Base-by-base conservation (phyloP, 2,113 vertebrate species). In the Agapornis roseicollis region DNA sequence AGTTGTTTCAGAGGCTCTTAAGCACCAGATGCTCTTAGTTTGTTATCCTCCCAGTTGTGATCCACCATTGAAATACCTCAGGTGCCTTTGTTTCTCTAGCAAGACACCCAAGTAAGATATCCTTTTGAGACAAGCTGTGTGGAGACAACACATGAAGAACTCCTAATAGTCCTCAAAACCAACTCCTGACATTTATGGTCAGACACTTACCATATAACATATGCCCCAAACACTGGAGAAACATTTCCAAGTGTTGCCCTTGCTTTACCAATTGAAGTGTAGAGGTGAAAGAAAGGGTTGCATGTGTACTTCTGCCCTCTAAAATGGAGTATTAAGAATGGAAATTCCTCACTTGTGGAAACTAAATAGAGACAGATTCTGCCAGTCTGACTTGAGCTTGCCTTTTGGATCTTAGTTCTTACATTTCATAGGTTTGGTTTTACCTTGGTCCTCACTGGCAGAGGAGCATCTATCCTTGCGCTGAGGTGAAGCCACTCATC, bases 61-160 rank as follows among this genome's bases (percentile, higher is more conserved):
- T 14, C 35, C n/a, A 35, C 49, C 29, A 10, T 10, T 35, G 70
- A 55, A 58, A 11, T 17, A 33, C 17, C 66, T 74, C 70, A 44
- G 25, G 27, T 44, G 17, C 27, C 42, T 82, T 27, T 41, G 3
- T 46, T 72, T 55, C 72, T 70, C 37, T 13, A 46, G 37, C 9
- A 52, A 56, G 71, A 47, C 33, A 22, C n/a, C 44, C 53, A 37
- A 37, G 27, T 6, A 52, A 74, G 41, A 53, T 15, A 33, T 1
- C 8, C 25, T n/a, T n/a, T 46, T 0, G 0, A 73, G 50, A 60
- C 6, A 79, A 86, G 10, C 2, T 46, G 5, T n/a, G 17, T 46
- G 53, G 31, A 47, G 44, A 33, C n/a, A 66, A 20, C 9, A 28
- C 8, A 10, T 16, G 19, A 87, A 79, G 58, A 85, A 31, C 13